Base-by-base conservation (phyloP, 2,888 invertebrate species). In the Oligia latruncula region DNA sequence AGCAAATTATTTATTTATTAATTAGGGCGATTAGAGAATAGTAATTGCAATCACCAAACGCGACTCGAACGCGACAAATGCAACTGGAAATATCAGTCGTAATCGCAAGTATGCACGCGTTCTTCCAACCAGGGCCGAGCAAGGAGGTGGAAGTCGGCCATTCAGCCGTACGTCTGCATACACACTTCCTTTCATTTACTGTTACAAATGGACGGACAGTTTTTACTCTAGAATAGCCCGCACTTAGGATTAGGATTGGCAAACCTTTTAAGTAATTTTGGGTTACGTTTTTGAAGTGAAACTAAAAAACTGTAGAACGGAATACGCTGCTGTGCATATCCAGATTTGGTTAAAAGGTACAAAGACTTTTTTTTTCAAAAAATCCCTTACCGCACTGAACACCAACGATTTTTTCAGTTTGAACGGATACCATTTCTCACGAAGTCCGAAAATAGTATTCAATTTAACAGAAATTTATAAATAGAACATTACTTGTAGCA, bases 131-230 rank as follows among this genome's bases (percentile, higher is more conserved):
- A 66, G 49, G 66, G 72, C 70, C 55, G 49, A 64, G 65, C 78
- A 82, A 84, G 80, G 83, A 83, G 80, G 83, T 92, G 92, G 93
- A 93, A 89, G 90, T 88, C 84, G 87, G 66, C 83, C 86, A 91
- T 92, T 90, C 89, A 85, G 67, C n/a, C 82, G 66, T 66, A 43
- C 73, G 64, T 78, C 77, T 80, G 74, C 76, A 55, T 68, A 52
- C 66, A 77, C 68, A 87, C 88, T 81, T 91, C 91, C 90, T 90
- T 88, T 87, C 80, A 87, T 83, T 84, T 79, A 88, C 77, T 64
- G 60, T 72, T 80, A 75, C 80, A 52, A 80, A 81, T 67, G 78
- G 79, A 71, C 43, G 68, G n/a, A 64, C 76, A 81, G 66, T 68
- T 78, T 67, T 80, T 77, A 70, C 73, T 80, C 43, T 68, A 55